Conservation (phyloP, 2,113 vertebrate species). For the Limanda limanda region DNA sequence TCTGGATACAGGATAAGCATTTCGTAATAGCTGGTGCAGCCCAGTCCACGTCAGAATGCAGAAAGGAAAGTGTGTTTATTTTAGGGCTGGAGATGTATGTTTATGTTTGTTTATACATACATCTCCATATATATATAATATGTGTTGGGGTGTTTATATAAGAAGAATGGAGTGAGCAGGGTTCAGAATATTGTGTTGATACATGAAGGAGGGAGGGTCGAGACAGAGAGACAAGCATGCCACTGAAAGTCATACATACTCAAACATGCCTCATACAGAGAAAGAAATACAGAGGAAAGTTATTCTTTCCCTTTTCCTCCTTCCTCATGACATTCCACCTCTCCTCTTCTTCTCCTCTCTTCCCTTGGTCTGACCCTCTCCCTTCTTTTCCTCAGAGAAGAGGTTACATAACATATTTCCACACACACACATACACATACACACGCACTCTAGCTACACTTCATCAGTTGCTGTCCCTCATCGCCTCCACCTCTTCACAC, state of each 20-base stretch:
- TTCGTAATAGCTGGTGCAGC: background rate
- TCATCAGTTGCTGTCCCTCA: slow-evolving; percentile 63
- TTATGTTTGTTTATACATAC: slow-evolving; percentile 16
- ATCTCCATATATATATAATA: background rate
- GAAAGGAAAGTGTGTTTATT: slow-evolving; percentile 15
- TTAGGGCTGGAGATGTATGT: slow-evolving; percentile 8
- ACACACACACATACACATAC: slow-evolving; percentile 10
- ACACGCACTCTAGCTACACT: slow-evolving; percentile 57
- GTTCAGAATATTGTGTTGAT: slow-evolving; percentile 30
- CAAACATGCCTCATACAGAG: slow-evolving; percentile 17
- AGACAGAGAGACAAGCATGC: background rate
- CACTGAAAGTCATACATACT: slow-evolving; percentile 33
- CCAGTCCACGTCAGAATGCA: slow-evolving; percentile 6
- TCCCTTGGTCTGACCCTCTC: slow-evolving; percentile 58
- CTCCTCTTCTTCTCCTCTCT: slow-evolving; percentile 38
- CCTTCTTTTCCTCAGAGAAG: slow-evolving; percentile 62
- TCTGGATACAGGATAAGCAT: background rate
- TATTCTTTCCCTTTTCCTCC: slow-evolving; percentile 35
- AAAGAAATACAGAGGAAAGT: slow-evolving; percentile 43
- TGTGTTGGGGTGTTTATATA: slow-evolving; percentile 36
- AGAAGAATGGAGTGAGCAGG: slow-evolving; percentile 15
- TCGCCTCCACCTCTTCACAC: slow-evolving; percentile 13
- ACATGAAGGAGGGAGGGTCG: slow-evolving; percentile 18
- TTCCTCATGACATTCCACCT: slow-evolving; percentile 46
- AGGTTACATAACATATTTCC: slow-evolving; percentile 82